These are phyloP conservation scores for Porites lutea DNA, from an alignment of 64 coral and sea anemone genomes.

Conservation along the genomic window DNA sequence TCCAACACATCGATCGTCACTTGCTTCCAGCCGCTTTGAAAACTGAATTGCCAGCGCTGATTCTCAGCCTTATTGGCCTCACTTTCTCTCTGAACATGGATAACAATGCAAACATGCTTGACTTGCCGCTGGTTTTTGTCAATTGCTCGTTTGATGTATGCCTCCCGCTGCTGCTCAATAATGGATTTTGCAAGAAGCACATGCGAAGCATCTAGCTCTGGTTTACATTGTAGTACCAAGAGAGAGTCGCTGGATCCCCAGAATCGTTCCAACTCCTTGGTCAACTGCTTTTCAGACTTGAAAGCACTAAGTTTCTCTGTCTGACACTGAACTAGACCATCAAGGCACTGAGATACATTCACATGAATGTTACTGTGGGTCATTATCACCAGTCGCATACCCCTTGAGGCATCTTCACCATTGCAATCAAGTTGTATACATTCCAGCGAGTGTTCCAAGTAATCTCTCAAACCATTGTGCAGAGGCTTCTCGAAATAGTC, in stretches of 20 bases:
- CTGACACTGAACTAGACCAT: conserved; percentile 57
- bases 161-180: conserved; percentile 76
- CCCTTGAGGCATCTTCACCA: background rate
- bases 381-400: conserved; percentile 76
- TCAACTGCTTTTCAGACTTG: conserved; percentile 94
- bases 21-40: conserved; percentile 80
- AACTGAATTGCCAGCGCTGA: conserved; percentile 84
- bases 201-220: conserved; percentile 84
- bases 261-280: conserved; percentile 77
- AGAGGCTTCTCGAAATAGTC: conserved; percentile 79
- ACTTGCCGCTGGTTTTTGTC: background rate
- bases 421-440: background rate
- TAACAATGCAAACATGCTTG: conserved; percentile 94
- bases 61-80: background rate
- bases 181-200: conserved; percentile 88
- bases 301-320: conserved; percentile 84
- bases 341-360: conserved; percentile 65
- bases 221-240: conserved; percentile 85
- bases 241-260: conserved; percentile 58
- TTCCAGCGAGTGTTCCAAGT: conserved; percentile 23
- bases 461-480: conserved; percentile 73
- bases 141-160: conserved; percentile 20
- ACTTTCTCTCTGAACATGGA: conserved; percentile 63
- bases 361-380: conserved; percentile 83
- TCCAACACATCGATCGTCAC: conserved; percentile 69